Conservation (phyloP, 2,113 vertebrate species). For the Clarias macrocephalus region DNA sequence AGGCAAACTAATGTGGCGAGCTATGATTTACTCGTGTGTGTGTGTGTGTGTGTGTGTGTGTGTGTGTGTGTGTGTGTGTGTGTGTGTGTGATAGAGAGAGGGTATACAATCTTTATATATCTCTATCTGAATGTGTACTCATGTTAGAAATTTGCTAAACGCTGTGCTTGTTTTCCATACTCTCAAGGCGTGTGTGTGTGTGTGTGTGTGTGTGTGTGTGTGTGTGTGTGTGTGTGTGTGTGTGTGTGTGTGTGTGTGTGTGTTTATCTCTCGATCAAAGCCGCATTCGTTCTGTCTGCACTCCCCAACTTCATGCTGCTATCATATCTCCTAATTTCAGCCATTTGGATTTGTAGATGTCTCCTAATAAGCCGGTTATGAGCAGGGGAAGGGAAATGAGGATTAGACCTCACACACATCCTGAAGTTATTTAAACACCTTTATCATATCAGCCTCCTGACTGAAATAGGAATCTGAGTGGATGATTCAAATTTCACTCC, state of each 20-base stretch:
- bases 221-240: neutral
- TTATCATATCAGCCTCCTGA: neutral
- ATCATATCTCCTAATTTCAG: neutral
- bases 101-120: neutral
- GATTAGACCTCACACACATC: neutral
- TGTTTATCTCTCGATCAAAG: neutral
- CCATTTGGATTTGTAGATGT: neutral
- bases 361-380: neutral
- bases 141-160: neutral
- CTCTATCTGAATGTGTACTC: neutral
- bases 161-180: neutral
- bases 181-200: neutral
- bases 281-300: neutral
- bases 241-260: neutral
- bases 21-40: neutral
- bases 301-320: neutral
- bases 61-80: constrained; percentile 3
- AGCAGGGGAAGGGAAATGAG: neutral
- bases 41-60: constrained; percentile 32
- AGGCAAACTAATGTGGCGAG: constrained; percentile 12
- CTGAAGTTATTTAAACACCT: constrained; percentile 11
- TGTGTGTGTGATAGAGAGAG: no score
- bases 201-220: neutral
- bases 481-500: neutral
- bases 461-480: neutral